Percentiles rank a stretch among this genome's conserved stretches.
phyloP scores from a whole-genome alignment of 2,113 vertebrate species.

The Lycocorax pyrrhopterus region DNA sequence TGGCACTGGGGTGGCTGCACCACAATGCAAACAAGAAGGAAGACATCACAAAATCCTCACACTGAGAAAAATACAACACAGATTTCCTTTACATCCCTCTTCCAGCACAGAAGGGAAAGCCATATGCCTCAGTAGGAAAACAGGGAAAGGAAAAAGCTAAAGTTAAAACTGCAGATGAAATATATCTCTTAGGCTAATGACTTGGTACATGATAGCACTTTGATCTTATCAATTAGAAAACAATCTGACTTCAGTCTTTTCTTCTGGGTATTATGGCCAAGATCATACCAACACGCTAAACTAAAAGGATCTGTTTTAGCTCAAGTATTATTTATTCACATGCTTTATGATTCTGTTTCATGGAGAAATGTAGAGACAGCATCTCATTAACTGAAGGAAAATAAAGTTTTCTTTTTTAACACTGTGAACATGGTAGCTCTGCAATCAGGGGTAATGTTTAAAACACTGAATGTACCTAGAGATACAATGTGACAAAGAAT shows the following conservation, averaged over 20 bases:
- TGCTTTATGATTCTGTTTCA: conserved; percentile 39
- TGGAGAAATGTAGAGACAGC: neutral
- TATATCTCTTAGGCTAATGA: neutral
- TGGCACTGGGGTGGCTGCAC: neutral
- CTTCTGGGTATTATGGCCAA: conserved; percentile 11
- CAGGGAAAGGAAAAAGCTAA: neutral
- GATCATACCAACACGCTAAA: neutral
- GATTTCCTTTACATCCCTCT: neutral
- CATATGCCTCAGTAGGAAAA: neutral
- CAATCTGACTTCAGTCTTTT: conserved; percentile 21
- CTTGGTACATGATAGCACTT: neutral
- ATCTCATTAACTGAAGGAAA: conserved; percentile 23
- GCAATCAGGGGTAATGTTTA: neutral
- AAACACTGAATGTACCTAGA: conserved; percentile 4
- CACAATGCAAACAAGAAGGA: neutral
- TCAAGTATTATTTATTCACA: conserved; percentile 3
- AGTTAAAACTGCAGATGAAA: neutral
- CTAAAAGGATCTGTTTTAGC: neutral
- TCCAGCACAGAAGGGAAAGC: neutral
- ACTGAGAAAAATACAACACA: neutral
- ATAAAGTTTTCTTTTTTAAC: neutral
- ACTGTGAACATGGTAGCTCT: neutral
- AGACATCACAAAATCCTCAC: neutral
- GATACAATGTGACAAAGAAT: neutral
- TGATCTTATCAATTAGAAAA: conserved; percentile 35